These are phyloP conservation scores for Eubasilissa regina DNA, from an alignment of 1,140 invertebrate species.

Conservation along the genomic window DNA sequence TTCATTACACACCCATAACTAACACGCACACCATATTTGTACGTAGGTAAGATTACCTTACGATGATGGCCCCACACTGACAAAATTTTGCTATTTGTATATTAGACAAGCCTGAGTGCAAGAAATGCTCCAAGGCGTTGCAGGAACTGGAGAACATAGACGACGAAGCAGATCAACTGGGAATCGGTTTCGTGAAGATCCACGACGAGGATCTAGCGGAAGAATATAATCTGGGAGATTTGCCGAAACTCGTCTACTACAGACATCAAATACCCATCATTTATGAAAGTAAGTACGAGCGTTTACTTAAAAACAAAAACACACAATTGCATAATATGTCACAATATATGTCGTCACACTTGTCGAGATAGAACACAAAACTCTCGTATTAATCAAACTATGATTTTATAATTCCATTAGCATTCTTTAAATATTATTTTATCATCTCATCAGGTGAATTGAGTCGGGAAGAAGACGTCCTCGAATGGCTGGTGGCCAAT, in stretches of 20 bases:
- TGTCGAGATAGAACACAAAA: too few species aligned
- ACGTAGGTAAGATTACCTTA: not conserved
- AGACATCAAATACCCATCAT: slow-evolving; percentile 95
- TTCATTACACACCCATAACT: not conserved
- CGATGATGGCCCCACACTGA: not conserved
- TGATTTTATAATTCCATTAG: too few species aligned
- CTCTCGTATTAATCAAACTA: too few species aligned
- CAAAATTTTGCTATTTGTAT: slow-evolving; percentile 37
- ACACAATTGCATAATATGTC: too few species aligned
- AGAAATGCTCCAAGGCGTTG: slow-evolving; percentile 91
- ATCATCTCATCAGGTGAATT: slow-evolving; percentile 84
- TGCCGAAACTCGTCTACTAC: slow-evolving; percentile 94
- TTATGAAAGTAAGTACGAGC: slow-evolving; percentile 90
- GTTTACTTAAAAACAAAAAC: not conserved
- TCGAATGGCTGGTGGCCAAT: slow-evolving; percentile 94
- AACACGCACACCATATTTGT: not conserved
- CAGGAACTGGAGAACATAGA: slow-evolving; percentile 95
- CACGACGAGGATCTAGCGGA: slow-evolving; percentile 92
- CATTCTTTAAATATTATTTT: too few species aligned
- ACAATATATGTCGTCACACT: too few species aligned
- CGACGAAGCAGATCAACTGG: slow-evolving; percentile 95
- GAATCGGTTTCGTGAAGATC: slow-evolving; percentile 96
- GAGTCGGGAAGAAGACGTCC: slow-evolving; percentile 91
- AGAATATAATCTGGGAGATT: slow-evolving; percentile 91
- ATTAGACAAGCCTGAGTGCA: slow-evolving; percentile 92